phyloP scores from a whole-genome alignment of 2,797 vertebrate genomes.

The Sitta carolinensis region DNA sequence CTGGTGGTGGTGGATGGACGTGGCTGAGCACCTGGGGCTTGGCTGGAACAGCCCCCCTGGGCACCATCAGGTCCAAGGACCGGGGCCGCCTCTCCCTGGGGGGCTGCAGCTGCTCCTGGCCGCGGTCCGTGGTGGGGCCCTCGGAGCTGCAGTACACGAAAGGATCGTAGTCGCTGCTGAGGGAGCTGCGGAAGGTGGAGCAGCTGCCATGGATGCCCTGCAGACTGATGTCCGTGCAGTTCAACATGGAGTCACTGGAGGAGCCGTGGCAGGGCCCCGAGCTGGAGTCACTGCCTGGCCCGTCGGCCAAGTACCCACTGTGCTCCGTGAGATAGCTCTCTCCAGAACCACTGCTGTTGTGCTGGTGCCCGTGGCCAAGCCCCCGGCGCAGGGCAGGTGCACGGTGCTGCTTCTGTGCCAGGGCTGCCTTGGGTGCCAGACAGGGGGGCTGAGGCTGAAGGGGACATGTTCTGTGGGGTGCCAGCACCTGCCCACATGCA shows the following conservation, averaged over 20 bases:
- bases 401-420: slow-evolving; percentile 76
- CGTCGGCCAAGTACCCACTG: slow-evolving; percentile 94
- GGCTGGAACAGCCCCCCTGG: slow-evolving; percentile 52
- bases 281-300: slow-evolving; percentile 95
- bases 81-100: slow-evolving; percentile 76
- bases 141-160: slow-evolving; percentile 87
- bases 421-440: slow-evolving; percentile 67
- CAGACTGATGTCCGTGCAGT: slow-evolving; percentile 93
- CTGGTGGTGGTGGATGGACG: slow-evolving; percentile 92
- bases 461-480: slow-evolving; percentile 75
- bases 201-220: slow-evolving; percentile 96
- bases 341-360: slow-evolving; percentile 89
- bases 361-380: slow-evolving; percentile 73
- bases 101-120: slow-evolving; percentile 41
- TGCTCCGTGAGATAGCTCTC: slow-evolving; percentile 91
- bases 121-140: not conserved
- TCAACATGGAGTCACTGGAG: slow-evolving; percentile 94
- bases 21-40: slow-evolving; percentile 87
- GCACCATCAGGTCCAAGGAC: slow-evolving; percentile 87
- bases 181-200: slow-evolving; percentile 95
- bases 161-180: slow-evolving; percentile 95
- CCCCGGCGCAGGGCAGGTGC: not conserved
- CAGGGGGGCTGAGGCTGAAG: slow-evolving; percentile 77
- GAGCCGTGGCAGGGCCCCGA: slow-evolving; percentile 95
- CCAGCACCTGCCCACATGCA: slow-evolving; percentile 55